Base-by-base conservation (phyloP, 2,888 invertebrate genomes). In the Leptura quadrifasciata region DNA sequence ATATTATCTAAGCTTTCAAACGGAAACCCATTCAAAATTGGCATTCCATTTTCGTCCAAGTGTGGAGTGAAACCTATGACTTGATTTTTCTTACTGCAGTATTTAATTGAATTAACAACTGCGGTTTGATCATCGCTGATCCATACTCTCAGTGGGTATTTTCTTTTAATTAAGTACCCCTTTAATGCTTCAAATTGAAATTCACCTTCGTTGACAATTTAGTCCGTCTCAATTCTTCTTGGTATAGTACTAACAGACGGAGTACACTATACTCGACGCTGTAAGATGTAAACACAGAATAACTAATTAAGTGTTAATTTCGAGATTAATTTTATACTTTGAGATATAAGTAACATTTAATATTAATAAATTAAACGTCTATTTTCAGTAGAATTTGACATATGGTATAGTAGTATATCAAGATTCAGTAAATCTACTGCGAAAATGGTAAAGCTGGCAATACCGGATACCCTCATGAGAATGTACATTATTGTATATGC, bases 41-140 rank as follows among this genome's bases (percentile, higher is more conserved):
- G 70, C 31, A 70, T 31, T 17, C 70, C 70, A 58, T 68, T 64
- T 18, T 9, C 47, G 60, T 55, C n/a, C n/a, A n/a, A n/a, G n/a
- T 52, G 65, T 31, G 54, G 54, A 18, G 60, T 61, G 64, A 78
- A 78, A 10, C 78, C 78, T 39, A 78, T 54, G 17, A 78, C 18
- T 27, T 61, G n/a, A 76, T 78, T 64, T 27, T 52, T 24, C 64
- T 68, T 76, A 17, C 55, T 18, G 47, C 63, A 52, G 61, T 78
- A 76, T 5, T 35, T n/a, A 31, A 78, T 70, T 72, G 24, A 55
- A 12, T 47, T 54, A 12, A 21, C 57, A 17, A 78, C 55, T 12
- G 67, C 76, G 24, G 76, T 78, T 57, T 70, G 75, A 55, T 78
- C 73, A 69, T 78, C 76, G 47, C 73, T 76, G 10, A 76, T 70